A percentile compares a stretch with the other conserved stretches of the same genome.
These are phyloP conservation scores for Kryphioiulus occultus DNA, from an alignment of 2,888 invertebrate genomes.

Conservation along the genomic window DNA sequence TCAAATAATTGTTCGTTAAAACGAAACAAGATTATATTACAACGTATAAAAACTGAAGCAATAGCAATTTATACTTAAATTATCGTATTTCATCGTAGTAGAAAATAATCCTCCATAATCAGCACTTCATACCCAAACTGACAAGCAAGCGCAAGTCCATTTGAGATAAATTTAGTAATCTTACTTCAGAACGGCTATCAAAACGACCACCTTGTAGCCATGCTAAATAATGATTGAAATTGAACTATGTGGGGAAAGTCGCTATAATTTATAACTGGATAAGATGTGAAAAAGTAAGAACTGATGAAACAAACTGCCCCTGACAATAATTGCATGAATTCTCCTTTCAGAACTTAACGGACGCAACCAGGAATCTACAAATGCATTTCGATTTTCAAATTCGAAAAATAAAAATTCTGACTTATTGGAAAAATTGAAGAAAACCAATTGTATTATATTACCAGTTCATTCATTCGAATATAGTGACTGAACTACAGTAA, in stretches of 20 bases:
- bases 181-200: neutral
- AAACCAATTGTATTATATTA: too few species aligned
- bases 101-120: neutral
- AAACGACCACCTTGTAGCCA: neutral
- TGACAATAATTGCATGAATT: too few species aligned
- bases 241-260: neutral
- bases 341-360: too few species aligned
- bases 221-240: neutral
- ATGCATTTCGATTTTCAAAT: too few species aligned
- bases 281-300: too few species aligned
- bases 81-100: neutral
- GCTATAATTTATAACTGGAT: too few species aligned
- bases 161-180: neutral
- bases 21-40: neutral
- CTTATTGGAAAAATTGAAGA: too few species aligned
- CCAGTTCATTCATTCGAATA: too few species aligned
- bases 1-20: constrained; percentile 1
- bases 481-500: too few species aligned
- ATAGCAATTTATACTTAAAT: neutral
- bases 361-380: too few species aligned
- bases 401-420: too few species aligned
- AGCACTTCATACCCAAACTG: neutral
- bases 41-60: neutral
- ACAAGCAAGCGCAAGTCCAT: neutral
- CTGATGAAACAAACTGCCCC: too few species aligned